Evolutionary conservation across 92 coral and sea anemone genomes (phyloP), one percentile per base, ranked within the genome.

Genomic region (Montipora capitata): DNA sequence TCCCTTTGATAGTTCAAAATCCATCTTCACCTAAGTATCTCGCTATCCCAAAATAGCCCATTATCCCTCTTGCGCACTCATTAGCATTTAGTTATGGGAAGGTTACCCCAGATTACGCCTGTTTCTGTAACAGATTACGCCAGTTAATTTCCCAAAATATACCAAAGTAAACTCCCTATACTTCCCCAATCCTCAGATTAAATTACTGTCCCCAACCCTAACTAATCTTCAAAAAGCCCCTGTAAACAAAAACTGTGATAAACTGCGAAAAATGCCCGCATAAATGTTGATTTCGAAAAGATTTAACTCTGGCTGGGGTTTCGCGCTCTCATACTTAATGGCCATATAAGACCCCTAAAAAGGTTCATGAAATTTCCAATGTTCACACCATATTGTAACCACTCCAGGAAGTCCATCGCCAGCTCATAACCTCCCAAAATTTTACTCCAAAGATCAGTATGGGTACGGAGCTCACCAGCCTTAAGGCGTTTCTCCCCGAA

Each of bases 271-370:
- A 91, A 13, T 72, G 91, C 65, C 51, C 17, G 63, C 94, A 81
- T 0, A 91, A 91, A 43, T 72, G 27, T 74, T 91, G 81, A 71
- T 91, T 91, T 10, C 40, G 41, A 82, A 87, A 27, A n/a, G n/a
- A n/a, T n/a, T n/a, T n/a, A n/a, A 82, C 69, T 10, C 76, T 61
- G 10, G 81, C 10, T 8, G 92, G 39, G 87, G 89, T 18, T 63
- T n/a, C 42, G 44, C 59, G 17, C 86, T 74, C 20, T 67, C 81
- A 48, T 77, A 92, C 58, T 82, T 48, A 7, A 40, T 79, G 1
- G 87, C 90, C 74, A 64, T 72, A 78, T 41, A 91, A 7, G 85
- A 74, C n/a, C 84, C 94, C 64, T 62, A 65, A 64, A 80, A 86
- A 10, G 72, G 91, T 15, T 54, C 41, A 71, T 57, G 41, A 68